Evolutionary conservation across 2,888 invertebrate species (phyloP), one percentile per base, ranked within the genome.

Genomic region (Exocentrus adspersus): DNA sequence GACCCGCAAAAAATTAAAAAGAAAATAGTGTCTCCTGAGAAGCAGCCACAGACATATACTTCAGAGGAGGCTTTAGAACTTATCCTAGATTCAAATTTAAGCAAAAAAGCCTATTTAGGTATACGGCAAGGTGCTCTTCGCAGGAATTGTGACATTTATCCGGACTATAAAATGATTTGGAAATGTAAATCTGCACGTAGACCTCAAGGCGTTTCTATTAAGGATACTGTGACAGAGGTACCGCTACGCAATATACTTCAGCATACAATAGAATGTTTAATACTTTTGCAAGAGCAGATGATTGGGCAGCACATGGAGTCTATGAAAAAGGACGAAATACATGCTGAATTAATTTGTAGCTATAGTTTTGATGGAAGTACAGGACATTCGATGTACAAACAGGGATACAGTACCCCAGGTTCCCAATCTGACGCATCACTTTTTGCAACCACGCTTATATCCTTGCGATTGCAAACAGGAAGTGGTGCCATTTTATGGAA

Each of bases 321-420:
- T 6, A 10, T 51, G 10, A 51, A 28, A 10, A 16, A 21, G 20
- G 28, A 21, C 21, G 51, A 51, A 51, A 17, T 51, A 7, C 9
- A 21, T n/a, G 21, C 51, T 21, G 51, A 51, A 51, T 21, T 51
- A 20, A 21, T 51, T 20, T 51, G 20, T 24, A 51, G 51, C 9
- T 46, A 46, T 14, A 28, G 51, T n/a, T 51, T 51, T 12, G 51
- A 51, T 51, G 16, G 28, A 24, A 46, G 46, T 17, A 21, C 51
- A 12, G 51, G 51, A 7, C 28, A 24, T 20, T 51, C 51, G 7
- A 5, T 16, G 10, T 51, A 51, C 24, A 51, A 51, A 21, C 24
- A 51, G 16, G 24, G 24, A 51, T 51, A 21, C 28, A 28, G 14
- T 7, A 51, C 24, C 20, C 20, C 51, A 19, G 51, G 14, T 19